A percentile compares a stretch with the other conserved stretches of the same genome.
These are phyloP conservation scores for Ypsolopha sequella DNA, from an alignment of 2,888 invertebrate species.

Conservation along the genomic window DNA sequence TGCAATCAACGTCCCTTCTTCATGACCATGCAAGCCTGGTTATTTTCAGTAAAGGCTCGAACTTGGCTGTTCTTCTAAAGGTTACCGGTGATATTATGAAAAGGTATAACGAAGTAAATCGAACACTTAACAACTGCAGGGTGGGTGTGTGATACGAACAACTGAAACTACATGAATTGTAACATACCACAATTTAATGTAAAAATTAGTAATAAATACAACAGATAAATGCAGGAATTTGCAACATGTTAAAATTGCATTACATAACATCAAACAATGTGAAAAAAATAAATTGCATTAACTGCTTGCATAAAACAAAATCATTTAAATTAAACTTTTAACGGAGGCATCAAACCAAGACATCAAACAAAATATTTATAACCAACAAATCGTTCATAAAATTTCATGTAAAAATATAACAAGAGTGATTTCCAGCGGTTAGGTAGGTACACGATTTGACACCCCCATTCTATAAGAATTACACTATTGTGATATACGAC, in stretches of 20 bases:
- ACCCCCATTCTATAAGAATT: conserved; percentile 66
- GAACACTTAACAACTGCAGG: conserved; percentile 12
- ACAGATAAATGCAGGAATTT: conserved; percentile 77
- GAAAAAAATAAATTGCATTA: conserved; percentile 69
- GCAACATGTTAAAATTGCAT: conserved; percentile 72
- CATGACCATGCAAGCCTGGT: not conserved
- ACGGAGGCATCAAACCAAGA: conserved; percentile 71
- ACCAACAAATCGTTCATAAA: conserved; percentile 66
- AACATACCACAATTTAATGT: conserved; percentile 81
- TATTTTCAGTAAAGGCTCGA: not conserved
- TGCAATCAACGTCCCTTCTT: conserved; percentile 23
- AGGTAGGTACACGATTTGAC: conserved; percentile 66
- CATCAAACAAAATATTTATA: conserved; percentile 60
- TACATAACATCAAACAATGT: conserved; percentile 72
- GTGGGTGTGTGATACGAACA: conserved; percentile 47
- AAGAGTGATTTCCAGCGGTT: conserved; percentile 46
- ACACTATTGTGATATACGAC: conserved; percentile 68
- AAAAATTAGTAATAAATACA: conserved; percentile 79
- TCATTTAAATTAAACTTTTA: conserved; percentile 66
- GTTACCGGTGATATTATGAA: too few relatives aligned
- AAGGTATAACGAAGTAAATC: conserved; percentile 15
- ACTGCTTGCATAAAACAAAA: conserved; percentile 69
- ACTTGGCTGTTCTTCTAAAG: not conserved
- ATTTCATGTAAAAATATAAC: conserved; percentile 65
- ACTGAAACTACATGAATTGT: conserved; percentile 71